phyloP scores from a whole-genome alignment of 2,113 vertebrate species.

The Calonectris borealis region DNA sequence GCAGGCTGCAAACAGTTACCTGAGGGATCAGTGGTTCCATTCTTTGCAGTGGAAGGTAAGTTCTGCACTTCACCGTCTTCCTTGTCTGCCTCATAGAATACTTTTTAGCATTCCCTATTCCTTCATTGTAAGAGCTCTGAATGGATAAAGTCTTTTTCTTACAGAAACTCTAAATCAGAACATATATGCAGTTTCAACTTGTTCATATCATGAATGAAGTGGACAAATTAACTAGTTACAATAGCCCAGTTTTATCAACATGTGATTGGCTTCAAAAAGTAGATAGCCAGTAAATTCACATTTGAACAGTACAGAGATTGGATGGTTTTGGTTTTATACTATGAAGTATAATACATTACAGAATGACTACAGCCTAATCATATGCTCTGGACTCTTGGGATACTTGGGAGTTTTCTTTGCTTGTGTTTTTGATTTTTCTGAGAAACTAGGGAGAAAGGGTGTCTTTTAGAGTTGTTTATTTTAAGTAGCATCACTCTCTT shows the following conservation, averaged over 20 bases:
- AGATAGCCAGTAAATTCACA: not conserved
- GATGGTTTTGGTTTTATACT: not conserved
- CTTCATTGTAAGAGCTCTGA: not conserved
- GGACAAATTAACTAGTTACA: not conserved
- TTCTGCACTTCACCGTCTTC: not conserved
- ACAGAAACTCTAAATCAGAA: not conserved
- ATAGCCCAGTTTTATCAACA: not conserved
- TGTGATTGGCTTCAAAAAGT: not conserved
- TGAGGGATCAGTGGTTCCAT: slow-evolving; percentile 99
- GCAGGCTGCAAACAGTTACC: slow-evolving; percentile 98
- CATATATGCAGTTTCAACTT: not conserved
- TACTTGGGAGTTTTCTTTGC: not conserved
- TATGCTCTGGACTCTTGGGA: not conserved
- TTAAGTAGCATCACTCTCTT: not conserved
- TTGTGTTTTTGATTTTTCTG: not conserved
- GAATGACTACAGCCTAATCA: not conserved
- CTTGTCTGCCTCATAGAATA: not conserved
- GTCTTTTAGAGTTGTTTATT: not conserved
- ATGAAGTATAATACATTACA: not conserved
- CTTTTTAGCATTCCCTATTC: not conserved
- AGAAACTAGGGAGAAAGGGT: not conserved
- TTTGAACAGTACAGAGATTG: not conserved
- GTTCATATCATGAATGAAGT: not conserved
- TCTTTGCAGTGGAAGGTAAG: slow-evolving; percentile 99
- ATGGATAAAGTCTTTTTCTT: not conserved